Percentiles rank a stretch among this genome's conserved stretches.
These are phyloP conservation scores for Acipenser transmontanus DNA, from an alignment of 2,797 vertebrate genomes.

Conservation along the genomic window DNA sequence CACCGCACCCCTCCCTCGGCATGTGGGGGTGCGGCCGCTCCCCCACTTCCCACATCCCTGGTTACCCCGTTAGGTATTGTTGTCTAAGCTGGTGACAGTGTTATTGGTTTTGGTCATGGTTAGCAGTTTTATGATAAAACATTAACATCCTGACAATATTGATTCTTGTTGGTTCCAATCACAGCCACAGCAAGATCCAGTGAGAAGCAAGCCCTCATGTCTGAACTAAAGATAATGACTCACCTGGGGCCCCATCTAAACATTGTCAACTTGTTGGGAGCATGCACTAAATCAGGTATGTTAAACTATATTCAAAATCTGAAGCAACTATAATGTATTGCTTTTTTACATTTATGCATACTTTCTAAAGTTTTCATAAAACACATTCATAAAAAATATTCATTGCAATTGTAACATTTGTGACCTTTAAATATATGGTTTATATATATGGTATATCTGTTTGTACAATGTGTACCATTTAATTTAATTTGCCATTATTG, in stretches of 20 bases:
- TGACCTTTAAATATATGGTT: too few species aligned
- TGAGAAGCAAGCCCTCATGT: constrained; percentile 98
- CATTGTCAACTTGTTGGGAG: constrained; percentile 92
- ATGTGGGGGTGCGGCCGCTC: too few species aligned
- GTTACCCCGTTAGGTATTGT: too few species aligned
- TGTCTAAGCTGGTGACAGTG: neutral
- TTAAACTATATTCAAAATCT: neutral
- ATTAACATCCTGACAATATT: too few species aligned
- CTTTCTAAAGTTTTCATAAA: neutral
- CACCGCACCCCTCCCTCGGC: too few species aligned
- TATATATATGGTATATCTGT: too few species aligned
- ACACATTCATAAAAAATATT: too few species aligned
- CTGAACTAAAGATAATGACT: constrained; percentile 98
- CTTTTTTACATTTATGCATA: neutral
- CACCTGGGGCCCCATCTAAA: constrained; percentile 97
- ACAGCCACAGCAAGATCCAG: constrained; percentile 94
- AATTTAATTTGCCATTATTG: too few species aligned
- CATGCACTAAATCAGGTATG: constrained; percentile 95
- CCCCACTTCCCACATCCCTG: too few species aligned
- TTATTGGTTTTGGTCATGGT: neutral
- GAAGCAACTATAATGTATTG: neutral
- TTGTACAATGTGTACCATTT: too few species aligned
- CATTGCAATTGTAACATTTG: too few species aligned
- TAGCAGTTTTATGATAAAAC: neutral
- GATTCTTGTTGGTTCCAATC: constrained; percentile 16